Evolutionary conservation across 2,888 invertebrate genomes (phyloP).

Genomic region (Cantharis rustica): DNA sequence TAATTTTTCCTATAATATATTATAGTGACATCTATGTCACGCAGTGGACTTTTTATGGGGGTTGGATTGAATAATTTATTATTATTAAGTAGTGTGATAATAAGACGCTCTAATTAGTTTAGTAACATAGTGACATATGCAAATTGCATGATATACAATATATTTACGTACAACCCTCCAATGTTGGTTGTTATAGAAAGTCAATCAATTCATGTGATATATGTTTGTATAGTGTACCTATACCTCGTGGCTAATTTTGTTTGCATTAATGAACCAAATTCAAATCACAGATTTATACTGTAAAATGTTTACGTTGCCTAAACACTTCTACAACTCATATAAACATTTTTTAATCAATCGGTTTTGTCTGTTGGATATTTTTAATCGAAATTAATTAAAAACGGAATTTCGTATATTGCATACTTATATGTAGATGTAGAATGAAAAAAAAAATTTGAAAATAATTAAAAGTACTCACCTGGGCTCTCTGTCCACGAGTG

Average conservation of each 20-base stretch:
- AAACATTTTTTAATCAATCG: not conserved
- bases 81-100: too few relatives aligned
- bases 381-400: too few relatives aligned
- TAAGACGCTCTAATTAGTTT: not conserved
- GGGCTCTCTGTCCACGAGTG: slow-evolving; percentile 36
- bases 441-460: not conserved
- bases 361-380: not conserved
- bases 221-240: not conserved
- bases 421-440: too few relatives aligned
- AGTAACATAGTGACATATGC: not conserved
- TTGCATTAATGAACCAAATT: not conserved
- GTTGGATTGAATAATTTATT: too few relatives aligned
- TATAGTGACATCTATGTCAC: not conserved
- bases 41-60: not conserved
- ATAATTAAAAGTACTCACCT: slow-evolving; percentile 35
- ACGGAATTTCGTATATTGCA: not conserved
- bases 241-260: not conserved
- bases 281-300: not conserved
- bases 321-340: not conserved
- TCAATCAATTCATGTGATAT: not conserved
- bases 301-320: not conserved
- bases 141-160: not conserved
- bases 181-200: not conserved
- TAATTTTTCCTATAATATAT: not conserved
- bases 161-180: not conserved